phyloP scores from a whole-genome alignment of 1,140 invertebrate genomes.

The Drosophila repletoides region DNA sequence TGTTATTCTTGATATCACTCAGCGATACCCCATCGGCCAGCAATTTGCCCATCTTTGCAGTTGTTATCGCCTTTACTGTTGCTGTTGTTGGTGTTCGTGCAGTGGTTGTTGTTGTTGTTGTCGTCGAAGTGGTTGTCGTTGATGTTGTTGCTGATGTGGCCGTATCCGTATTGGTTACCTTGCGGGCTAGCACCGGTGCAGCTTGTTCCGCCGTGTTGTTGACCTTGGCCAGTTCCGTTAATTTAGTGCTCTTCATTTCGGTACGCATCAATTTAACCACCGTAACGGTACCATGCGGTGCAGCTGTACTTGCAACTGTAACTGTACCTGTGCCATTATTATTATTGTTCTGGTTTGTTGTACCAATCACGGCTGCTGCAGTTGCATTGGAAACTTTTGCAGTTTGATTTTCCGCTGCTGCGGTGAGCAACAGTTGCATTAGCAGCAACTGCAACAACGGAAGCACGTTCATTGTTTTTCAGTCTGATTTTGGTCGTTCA shows the following conservation, averaged over 20 bases:
- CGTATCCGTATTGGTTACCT: slow-evolving; percentile 14
- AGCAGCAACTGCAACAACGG: slow-evolving; percentile 20
- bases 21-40: slow-evolving; percentile 21
- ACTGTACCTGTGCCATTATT: neutral
- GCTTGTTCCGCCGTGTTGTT: neutral
- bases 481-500: neutral
- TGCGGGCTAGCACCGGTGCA: neutral
- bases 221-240: neutral
- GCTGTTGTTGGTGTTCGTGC: neutral
- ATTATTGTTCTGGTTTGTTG: neutral
- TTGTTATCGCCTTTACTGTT: neutral
- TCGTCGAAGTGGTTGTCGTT: neutral
- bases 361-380: neutral
- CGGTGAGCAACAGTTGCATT: neutral
- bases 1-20: slow-evolving; percentile 14
- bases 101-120: neutral
- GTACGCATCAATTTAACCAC: neutral
- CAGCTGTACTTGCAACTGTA: neutral
- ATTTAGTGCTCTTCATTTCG: neutral
- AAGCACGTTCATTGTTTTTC: slow-evolving; percentile 23
- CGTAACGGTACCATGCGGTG: neutral
- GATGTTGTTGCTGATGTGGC: neutral
- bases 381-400: neutral
- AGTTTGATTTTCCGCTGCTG: neutral
- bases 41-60: slow-evolving; percentile 1